Evolutionary conservation across 2,888 invertebrate species (phyloP).

Genomic region (Acleris laterana): DNA sequence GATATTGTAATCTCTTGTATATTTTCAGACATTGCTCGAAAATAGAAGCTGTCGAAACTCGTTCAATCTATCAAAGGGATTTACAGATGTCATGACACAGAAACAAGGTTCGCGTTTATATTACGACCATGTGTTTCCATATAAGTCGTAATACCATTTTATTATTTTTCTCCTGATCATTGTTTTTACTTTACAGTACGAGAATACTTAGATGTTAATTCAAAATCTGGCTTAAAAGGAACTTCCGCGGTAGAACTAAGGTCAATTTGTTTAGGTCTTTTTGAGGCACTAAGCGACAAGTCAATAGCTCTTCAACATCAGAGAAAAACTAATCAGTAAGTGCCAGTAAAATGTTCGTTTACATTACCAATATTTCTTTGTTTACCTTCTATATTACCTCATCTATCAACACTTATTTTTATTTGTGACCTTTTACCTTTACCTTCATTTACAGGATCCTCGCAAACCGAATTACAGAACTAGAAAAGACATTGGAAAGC

Average conservation of each 20-base stretch:
- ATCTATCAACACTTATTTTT: not conserved
- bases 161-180: conserved; percentile 10
- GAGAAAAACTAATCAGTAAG: conserved; percentile 92
- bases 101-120: conserved; percentile 87
- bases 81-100: conserved; percentile 89
- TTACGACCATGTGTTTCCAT: too few relatives aligned
- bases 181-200: conserved; percentile 83
- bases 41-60: conserved; percentile 89
- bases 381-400: too few relatives aligned
- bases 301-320: conserved; percentile 93
- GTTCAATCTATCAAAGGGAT: conserved; percentile 87
- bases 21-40: conserved; percentile 87
- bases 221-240: conserved; percentile 64
- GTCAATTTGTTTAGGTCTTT: conserved; percentile 89
- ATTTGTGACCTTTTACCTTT: not conserved
- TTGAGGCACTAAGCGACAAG: conserved; percentile 94
- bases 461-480: conserved; percentile 91
- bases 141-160: not conserved
- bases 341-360: not conserved
- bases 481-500: conserved; percentile 90
- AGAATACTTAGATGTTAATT: conserved; percentile 88
- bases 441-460: conserved; percentile 86
- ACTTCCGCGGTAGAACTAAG: conserved; percentile 89
- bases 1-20: conserved; percentile 29
- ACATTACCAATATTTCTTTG: too few relatives aligned